These are phyloP conservation scores for Sphenopsis melanotis DNA, from an alignment of 2,797 vertebrate genomes.

Conservation along the genomic window DNA sequence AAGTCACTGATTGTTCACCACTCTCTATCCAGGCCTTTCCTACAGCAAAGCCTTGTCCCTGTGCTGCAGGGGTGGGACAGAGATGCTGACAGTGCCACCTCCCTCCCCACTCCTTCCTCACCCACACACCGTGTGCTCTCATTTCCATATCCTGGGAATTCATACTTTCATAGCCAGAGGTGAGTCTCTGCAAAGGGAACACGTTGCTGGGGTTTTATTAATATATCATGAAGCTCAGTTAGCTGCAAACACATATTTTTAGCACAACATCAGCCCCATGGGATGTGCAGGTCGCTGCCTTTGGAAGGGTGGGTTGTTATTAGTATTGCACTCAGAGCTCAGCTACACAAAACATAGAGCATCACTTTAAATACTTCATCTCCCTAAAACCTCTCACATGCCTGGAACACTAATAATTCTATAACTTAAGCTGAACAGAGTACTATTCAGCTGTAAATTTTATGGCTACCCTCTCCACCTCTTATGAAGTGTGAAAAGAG, in stretches of 20 bases:
- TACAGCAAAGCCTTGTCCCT: not conserved
- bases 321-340: not conserved
- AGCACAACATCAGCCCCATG: not conserved
- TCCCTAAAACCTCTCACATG: not conserved
- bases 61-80: not conserved
- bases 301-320: not conserved
- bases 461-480: constrained; percentile 58
- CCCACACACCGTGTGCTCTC: rapidly evolving
- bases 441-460: constrained; percentile 48
- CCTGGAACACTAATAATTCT: constrained; percentile 37
- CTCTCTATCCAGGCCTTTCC: not conserved
- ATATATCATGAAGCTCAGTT: not conserved
- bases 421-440: constrained; percentile 50
- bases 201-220: not conserved
- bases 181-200: not conserved
- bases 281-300: not conserved
- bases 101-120: not conserved
- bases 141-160: not conserved
- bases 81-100: not conserved
- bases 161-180: not conserved
- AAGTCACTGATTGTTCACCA: not conserved
- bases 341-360: not conserved
- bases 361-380: not conserved
- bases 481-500: constrained; percentile 66
- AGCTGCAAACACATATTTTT: constrained; percentile 26